Evolutionary conservation across 2,113 vertebrate genomes (phyloP), one percentile per base, ranked within the genome.

Genomic region (Microtus oregoni): DNA sequence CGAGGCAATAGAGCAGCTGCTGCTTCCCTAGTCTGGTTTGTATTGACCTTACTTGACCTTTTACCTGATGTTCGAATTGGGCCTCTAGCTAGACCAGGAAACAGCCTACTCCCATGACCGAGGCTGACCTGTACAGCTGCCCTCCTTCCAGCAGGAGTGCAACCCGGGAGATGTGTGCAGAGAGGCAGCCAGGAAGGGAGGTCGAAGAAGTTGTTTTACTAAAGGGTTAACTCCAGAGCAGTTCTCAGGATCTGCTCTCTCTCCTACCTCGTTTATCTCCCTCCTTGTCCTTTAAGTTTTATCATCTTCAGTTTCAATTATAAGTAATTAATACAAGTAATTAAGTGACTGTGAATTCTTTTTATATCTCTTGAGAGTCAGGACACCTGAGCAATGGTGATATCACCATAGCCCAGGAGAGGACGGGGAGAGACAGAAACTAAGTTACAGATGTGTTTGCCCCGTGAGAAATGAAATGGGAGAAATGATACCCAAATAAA

Each of bases 21-120:
- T 95, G 61, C 91, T 96, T 96, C 89, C 90, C 89, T 82, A 95
- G 97, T 81, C 95, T 97, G 91, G 76, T 94, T 96, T 55, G 47
- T 79, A 41, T 70, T 97, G 98, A 97, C 97, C 97, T 95, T 61
- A 92, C 63, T 97, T 98, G 95, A 97, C 97, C 95, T 97, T 96
- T 93, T 96, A 97, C 96, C 95, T 98, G 94, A 95, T 82, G 58
- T 97, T 97, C 93, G 94, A 96, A 82, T 96, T 76, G 41, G 58
- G 93, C 97, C 97, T 96, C 67, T 52, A 96, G 98, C 90, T 83
- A 92, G 87, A 97, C 47, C 61, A 28, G 85, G 85, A 97, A 94
- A 90, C 86, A 92, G n/a, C 13, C 94, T 82, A 96, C 58, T 68
- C 89, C 81, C 87, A 61, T 44, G 95, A 90, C 91, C 90, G 94